Conservation (phyloP, 1,140 invertebrate species). For the Brachystomella parvula region DNA sequence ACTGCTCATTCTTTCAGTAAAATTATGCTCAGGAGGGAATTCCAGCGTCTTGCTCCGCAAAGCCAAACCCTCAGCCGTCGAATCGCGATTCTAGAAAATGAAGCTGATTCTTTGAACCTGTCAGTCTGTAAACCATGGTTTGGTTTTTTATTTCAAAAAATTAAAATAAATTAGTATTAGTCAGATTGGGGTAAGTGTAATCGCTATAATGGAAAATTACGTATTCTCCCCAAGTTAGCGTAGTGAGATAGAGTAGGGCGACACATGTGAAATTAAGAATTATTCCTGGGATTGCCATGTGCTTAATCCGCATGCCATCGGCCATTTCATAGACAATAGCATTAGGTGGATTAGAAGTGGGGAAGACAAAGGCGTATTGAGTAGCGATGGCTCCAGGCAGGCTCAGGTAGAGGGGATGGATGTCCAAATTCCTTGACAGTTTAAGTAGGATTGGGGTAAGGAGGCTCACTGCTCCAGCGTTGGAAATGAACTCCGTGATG, state of each 20-base stretch:
- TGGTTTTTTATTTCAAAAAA: constrained; percentile 9
- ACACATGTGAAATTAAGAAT: constrained; percentile 70
- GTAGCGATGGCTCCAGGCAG: constrained; percentile 68
- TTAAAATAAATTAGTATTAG: not conserved
- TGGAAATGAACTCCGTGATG: constrained; percentile 69
- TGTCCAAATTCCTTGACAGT: constrained; percentile 56
- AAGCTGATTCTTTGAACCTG: no score
- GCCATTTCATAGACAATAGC: constrained; percentile 67
- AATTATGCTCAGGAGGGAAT: no score
- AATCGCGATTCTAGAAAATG: no score
- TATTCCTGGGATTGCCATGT: constrained; percentile 49
- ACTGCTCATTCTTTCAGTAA: no score
- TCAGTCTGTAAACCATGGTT: not conserved
- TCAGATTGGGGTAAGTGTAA: constrained; percentile 11
- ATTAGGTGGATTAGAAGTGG: constrained; percentile 83
- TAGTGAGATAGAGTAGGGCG: constrained; percentile 55
- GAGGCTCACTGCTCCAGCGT: constrained; percentile 77
- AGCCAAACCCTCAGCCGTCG: no score
- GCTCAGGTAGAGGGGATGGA: constrained; percentile 79
- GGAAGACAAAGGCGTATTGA: constrained; percentile 66
- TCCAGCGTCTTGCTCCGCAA: no score
- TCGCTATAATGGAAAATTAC: constrained; percentile 20
- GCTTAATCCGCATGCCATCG: constrained; percentile 53
- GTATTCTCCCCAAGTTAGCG: constrained; percentile 56
- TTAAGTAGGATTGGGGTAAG: constrained; percentile 68